Conservation (phyloP, 2,888 invertebrate species). For the Zonitis immaculata region DNA sequence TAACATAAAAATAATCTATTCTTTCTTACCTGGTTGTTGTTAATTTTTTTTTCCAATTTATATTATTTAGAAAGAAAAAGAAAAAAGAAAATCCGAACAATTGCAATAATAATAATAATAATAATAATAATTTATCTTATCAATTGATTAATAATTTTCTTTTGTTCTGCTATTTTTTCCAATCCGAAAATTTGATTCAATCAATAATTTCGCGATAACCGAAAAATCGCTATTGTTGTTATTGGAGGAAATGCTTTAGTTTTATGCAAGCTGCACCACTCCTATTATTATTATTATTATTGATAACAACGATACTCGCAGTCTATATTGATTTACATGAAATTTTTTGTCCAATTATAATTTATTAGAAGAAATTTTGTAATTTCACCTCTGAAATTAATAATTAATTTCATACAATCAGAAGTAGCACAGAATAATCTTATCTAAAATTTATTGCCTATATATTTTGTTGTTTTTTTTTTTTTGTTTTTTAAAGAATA, state of each 20-base stretch:
- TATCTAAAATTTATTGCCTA: slow-evolving; percentile 16
- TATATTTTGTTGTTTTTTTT: too few species aligned
- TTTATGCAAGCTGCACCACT: neutral
- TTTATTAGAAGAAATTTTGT: neutral
- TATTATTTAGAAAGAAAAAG: too few species aligned
- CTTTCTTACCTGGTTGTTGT: neutral
- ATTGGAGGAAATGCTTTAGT: neutral
- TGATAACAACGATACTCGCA: neutral
- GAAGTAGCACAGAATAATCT: slow-evolving; percentile 17
- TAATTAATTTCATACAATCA: too few species aligned
- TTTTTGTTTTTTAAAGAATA: slow-evolving; percentile 15
- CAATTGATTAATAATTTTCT: neutral
- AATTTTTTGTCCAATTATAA: neutral
- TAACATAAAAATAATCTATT: neutral
- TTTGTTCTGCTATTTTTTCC: neutral
- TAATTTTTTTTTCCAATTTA: too few species aligned
- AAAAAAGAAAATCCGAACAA: too few species aligned
- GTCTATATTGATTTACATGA: neutral
- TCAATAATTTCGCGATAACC: neutral
- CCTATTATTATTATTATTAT: neutral
- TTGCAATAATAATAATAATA: too few species aligned
- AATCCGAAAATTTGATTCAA: neutral
- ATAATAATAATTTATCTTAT: too few species aligned
- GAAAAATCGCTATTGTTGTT: neutral
- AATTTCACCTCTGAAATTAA: too few species aligned